Evolutionary conservation across 2,888 invertebrate genomes (phyloP).

Genomic region (Orchesellides sinensis): DNA sequence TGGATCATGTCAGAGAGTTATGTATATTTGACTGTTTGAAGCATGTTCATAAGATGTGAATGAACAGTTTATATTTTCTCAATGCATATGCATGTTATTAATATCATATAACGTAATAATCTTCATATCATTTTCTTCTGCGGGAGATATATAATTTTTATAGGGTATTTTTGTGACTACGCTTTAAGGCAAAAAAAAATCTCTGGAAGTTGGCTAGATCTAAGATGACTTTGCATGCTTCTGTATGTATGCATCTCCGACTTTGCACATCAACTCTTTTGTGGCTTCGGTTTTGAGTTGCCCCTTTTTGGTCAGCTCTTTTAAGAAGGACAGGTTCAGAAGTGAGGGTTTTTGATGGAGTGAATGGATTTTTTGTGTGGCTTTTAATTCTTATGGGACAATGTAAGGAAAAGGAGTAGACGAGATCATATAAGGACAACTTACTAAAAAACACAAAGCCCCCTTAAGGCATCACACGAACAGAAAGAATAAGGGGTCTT

Average conservation of each 20-base stretch:
- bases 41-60: background rate
- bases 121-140: too few species aligned
- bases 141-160: too few species aligned
- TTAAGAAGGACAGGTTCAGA: constrained; percentile 13
- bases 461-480: background rate
- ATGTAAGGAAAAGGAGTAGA: background rate
- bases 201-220: background rate
- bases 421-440: background rate
- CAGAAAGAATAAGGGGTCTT: constrained; percentile 16
- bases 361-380: background rate
- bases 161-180: constrained; percentile 24
- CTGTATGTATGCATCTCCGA: too few species aligned
- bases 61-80: background rate
- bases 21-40: background rate
- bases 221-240: background rate
- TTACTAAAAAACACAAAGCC: background rate
- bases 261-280: background rate
- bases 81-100: too few species aligned
- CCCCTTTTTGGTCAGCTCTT: constrained; percentile 23
- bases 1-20: too few species aligned
- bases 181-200: constrained; percentile 26
- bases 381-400: background rate
- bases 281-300: constrained; percentile 22
- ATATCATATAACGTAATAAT: too few species aligned
- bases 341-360: background rate